These are phyloP conservation scores for Neoascia interrupta DNA, from an alignment of 2,888 invertebrate genomes.

Conservation along the genomic window DNA sequence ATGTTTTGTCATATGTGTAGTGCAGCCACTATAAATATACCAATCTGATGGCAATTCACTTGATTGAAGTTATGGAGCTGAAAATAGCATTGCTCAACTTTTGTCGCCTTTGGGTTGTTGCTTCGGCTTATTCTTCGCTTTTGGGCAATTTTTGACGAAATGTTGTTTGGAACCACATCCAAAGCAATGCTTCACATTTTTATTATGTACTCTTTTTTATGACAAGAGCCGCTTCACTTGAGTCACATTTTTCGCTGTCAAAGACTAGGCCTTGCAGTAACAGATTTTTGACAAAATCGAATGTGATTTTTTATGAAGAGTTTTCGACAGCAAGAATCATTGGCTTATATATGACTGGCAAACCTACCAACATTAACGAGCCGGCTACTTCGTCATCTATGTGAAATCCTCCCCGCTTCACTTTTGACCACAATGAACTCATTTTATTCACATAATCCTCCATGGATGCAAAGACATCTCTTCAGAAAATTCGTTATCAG, in stretches of 20 bases:
- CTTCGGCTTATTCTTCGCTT: constrained; percentile 1
- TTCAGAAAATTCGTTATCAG: too few species aligned
- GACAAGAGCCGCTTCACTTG: constrained; percentile 3
- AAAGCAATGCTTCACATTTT: constrained; percentile 16
- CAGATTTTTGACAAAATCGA: constrained; percentile 45
- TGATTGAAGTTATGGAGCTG: constrained; percentile 23
- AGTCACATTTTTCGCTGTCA: too few species aligned
- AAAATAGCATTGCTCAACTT: constrained; percentile 24
- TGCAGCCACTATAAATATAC: constrained; percentile 28
- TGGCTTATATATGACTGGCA: too few species aligned
- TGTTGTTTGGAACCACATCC: constrained; percentile 43
- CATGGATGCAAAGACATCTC: constrained; percentile 14
- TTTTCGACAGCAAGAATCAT: constrained; percentile 41
- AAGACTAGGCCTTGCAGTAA: constrained; percentile 36
- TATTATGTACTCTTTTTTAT: constrained; percentile 11
- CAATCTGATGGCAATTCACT: constrained; percentile 36
- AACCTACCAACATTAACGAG: too few species aligned
- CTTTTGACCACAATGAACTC: constrained; percentile 16
- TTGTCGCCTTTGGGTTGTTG: constrained; percentile 13
- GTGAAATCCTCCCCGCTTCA: constrained; percentile 16
- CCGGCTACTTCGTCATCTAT: constrained; percentile 32
- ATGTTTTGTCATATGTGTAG: constrained; percentile 17
- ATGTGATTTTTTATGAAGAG: constrained; percentile 18
- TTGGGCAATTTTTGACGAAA: constrained; percentile 6
- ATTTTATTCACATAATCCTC: constrained; percentile 14